Conservation (phyloP, 2,888 invertebrate species). For the Clunio marinus region DNA sequence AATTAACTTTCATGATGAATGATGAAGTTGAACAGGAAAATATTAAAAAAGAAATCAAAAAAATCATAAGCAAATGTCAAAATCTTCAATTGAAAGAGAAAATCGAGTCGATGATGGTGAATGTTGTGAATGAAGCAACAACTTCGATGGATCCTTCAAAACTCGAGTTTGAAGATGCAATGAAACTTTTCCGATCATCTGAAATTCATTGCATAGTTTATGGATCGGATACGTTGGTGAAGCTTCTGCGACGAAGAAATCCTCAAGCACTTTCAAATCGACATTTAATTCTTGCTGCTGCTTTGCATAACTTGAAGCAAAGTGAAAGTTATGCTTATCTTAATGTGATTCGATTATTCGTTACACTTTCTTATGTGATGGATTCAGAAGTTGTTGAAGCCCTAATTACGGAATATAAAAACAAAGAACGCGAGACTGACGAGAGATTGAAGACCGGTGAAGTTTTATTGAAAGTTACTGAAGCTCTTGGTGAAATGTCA, state of each 20-base stretch:
- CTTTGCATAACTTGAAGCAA: conserved; percentile 46
- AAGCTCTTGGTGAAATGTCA: conserved; percentile 45
- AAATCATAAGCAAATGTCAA: conserved; percentile 3
- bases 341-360: conserved; percentile 49
- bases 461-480: conserved; percentile 47
- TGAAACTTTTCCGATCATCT: not conserved
- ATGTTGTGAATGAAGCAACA: not conserved
- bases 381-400: conserved; percentile 48
- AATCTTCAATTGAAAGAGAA: not conserved
- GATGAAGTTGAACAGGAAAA: conserved; percentile 6
- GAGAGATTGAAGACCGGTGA: conserved; percentile 49
- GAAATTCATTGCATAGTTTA: conserved; percentile 47
- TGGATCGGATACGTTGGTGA: conserved; percentile 47
- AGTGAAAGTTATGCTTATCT: conserved; percentile 50
- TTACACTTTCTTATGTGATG: conserved; percentile 46
- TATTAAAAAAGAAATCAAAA: not conserved
- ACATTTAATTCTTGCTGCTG: conserved; percentile 47
- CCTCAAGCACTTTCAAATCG: conserved; percentile 44
- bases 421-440: conserved; percentile 45
- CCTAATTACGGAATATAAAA: conserved; percentile 48
- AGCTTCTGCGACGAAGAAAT: conserved; percentile 45
- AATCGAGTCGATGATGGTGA: too few species aligned
- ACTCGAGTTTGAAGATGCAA: conserved; percentile 16
- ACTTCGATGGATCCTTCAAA: not conserved
- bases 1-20: conserved; percentile 44